Evolutionary conservation across 2,113 vertebrate genomes (phyloP), one percentile per base, ranked within the genome.

Genomic region (Neogale vison): DNA sequence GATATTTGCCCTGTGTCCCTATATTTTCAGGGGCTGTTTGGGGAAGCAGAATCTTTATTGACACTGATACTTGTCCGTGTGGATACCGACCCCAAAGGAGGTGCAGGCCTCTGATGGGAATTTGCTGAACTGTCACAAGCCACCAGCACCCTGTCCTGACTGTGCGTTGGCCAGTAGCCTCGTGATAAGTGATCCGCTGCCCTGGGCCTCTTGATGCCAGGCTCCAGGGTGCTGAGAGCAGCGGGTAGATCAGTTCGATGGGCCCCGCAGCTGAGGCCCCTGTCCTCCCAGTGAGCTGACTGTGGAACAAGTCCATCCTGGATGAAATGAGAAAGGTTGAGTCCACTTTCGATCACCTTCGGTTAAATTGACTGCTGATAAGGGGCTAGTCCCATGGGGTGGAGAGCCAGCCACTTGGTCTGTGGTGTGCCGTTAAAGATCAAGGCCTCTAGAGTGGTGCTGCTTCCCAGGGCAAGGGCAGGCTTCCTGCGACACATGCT

Each of bases 401-500:
- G 39, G 7, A 82, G n/a, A 36, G 50, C 31, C 31, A 59, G 47
- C 20, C 50, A 24, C 61, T 7, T 1, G 42, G 42, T n/a, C 82
- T 50, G 26, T 52, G 69, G 4, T 8, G 2, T 57, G 20, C 52
- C 13, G 6, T 12, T 42, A 3, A 86, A 45, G 13, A 20, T 61
- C n/a, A n/a, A 14, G 42, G 9, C 31, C n/a, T 59, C 67, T 21
- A 6, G 21, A n/a, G 34, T 12, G 2, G 23, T 0, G 0, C 47
- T 77, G 42, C 20, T 23, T 29, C 55, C 65, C 57, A n/a, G 72
- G 50, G 15, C 1, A 21, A 47, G 52, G n/a, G 36, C 20, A 29
- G 17, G 13, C 85, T 52, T 71, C 42, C 34, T 76, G 34, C 12
- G 0, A 3, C 5, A 1, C 0, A 0, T 34, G 26, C 24, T 79